A percentile compares a stretch with the other conserved stretches of the same genome.
phyloP scores from a whole-genome alignment of 2,888 invertebrate species.

The Orthosia cruda region DNA sequence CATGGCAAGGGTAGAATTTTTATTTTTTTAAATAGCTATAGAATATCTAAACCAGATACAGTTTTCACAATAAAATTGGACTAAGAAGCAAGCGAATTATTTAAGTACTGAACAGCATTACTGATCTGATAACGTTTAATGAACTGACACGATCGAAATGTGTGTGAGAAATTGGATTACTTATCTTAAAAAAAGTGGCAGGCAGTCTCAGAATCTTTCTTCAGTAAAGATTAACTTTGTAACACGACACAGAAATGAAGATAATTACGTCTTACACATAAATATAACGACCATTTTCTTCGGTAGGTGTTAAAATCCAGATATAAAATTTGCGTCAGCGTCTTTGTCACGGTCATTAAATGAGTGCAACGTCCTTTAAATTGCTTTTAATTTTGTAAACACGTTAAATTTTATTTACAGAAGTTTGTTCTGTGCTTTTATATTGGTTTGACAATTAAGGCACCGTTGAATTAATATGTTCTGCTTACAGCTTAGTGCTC shows the following conservation, averaged over 20 bases:
- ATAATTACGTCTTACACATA: slow-evolving; percentile 30
- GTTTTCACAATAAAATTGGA: not conserved
- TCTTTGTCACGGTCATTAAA: slow-evolving; percentile 43
- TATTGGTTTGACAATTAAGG: slow-evolving; percentile 4
- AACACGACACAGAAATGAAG: slow-evolving; percentile 14
- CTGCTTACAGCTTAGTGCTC: slow-evolving; percentile 1
- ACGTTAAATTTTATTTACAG: slow-evolving; percentile 24
- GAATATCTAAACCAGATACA: too few species aligned
- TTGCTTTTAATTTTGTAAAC: slow-evolving; percentile 60
- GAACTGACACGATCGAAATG: slow-evolving; percentile 9
- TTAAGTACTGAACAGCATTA: not conserved
- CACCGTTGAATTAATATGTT: slow-evolving; percentile 25
- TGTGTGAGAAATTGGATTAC: slow-evolving; percentile 29
- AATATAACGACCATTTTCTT: slow-evolving; percentile 20
- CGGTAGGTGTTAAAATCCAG: slow-evolving; percentile 34
- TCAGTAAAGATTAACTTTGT: slow-evolving; percentile 47
- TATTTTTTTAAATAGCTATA: too few species aligned
- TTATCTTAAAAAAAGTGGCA: slow-evolving; percentile 27
- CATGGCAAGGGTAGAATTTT: too few species aligned
- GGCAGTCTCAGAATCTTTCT: slow-evolving; percentile 24
- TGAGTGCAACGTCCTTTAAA: slow-evolving; percentile 48
- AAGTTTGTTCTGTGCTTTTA: not conserved
- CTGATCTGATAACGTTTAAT: slow-evolving; percentile 14
- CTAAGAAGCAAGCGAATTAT: not conserved
- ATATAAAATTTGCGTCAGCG: slow-evolving; percentile 46